A percentile compares a stretch with the other conserved stretches of the same genome.
Conservation (phyloP, 53 echinoderm and acorn worm genomes). For the Patiria pectinifera region DNA sequence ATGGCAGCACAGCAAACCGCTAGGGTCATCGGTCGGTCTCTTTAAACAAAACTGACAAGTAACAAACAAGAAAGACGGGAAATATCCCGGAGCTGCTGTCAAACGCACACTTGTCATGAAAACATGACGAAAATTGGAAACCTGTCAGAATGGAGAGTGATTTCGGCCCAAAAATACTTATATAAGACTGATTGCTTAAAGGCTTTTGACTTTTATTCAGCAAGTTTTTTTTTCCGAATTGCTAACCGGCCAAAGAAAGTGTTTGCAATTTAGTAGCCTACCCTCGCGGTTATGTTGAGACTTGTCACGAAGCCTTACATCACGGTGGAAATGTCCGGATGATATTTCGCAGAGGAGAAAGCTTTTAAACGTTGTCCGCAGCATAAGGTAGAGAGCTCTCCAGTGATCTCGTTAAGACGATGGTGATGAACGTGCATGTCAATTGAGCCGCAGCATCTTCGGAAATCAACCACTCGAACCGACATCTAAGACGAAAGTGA, state of each 20-base stretch:
- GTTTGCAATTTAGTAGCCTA: background rate
- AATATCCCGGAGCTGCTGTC: background rate
- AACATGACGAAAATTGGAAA: background rate
- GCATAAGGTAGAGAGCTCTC: background rate
- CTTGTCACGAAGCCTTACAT: background rate
- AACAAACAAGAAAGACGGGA: background rate
- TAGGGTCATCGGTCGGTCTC: too few relatives aligned
- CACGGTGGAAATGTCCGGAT: background rate
- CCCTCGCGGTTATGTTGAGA: background rate
- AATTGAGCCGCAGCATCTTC: background rate
- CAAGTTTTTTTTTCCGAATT: background rate
- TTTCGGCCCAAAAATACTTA: background rate
- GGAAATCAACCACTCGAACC: background rate
- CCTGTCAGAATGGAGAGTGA: background rate
- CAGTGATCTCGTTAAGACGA: background rate
- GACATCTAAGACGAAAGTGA: too few relatives aligned
- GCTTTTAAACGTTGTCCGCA: background rate
- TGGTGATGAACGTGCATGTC: background rate
- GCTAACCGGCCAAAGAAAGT: too few relatives aligned
- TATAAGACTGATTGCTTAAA: background rate
- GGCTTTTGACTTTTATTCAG: background rate
- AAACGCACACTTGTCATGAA: background rate
- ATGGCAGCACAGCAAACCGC: too few relatives aligned
- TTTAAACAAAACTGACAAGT: too few relatives aligned
- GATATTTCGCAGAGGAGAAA: background rate